Conservation (phyloP, 2,113 vertebrate species). For the Chamaetylas fuelleborni region DNA sequence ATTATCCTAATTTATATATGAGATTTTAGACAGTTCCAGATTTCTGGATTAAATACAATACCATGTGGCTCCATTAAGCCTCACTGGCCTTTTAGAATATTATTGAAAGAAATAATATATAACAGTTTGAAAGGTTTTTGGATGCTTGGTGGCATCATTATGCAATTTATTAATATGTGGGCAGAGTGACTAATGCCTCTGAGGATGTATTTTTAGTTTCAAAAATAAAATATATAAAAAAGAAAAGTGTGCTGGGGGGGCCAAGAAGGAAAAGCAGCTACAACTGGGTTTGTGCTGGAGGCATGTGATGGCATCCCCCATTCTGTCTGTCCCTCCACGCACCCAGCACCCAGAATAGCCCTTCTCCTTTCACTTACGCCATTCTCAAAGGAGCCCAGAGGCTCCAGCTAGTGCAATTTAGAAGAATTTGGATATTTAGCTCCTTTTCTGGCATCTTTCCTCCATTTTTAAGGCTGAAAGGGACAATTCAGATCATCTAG, state of each 20-base stretch:
- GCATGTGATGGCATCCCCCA: background rate
- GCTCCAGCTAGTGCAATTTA: background rate
- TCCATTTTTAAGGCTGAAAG: constrained; percentile 8
- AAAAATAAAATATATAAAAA: background rate
- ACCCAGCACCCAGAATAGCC: background rate
- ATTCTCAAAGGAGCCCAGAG: background rate
- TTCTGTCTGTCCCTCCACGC: background rate
- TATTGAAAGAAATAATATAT: constrained; percentile 68
- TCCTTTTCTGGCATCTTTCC: constrained; percentile 11
- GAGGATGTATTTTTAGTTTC: constrained; percentile 60
- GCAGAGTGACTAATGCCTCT: constrained; percentile 65
- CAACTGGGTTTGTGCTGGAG: constrained; percentile 23
- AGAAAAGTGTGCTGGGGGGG: background rate
- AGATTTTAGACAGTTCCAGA: constrained; percentile 60
- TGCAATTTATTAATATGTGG: constrained; percentile 70
- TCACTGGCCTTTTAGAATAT: constrained; percentile 60
- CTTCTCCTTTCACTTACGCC: background rate
- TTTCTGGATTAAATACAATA: constrained; percentile 69
- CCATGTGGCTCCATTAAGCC: constrained; percentile 63
- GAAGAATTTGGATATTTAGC: background rate
- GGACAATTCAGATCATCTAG: constrained; percentile 31
- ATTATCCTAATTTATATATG: constrained; percentile 59
- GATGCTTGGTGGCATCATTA: constrained; percentile 65
- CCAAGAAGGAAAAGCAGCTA: constrained; percentile 12
- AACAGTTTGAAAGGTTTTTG: constrained; percentile 65